Base-by-base conservation (phyloP, 30 jellyfish, hydroid and myxozoan species). In the Chrysaora quinquecirrha region DNA sequence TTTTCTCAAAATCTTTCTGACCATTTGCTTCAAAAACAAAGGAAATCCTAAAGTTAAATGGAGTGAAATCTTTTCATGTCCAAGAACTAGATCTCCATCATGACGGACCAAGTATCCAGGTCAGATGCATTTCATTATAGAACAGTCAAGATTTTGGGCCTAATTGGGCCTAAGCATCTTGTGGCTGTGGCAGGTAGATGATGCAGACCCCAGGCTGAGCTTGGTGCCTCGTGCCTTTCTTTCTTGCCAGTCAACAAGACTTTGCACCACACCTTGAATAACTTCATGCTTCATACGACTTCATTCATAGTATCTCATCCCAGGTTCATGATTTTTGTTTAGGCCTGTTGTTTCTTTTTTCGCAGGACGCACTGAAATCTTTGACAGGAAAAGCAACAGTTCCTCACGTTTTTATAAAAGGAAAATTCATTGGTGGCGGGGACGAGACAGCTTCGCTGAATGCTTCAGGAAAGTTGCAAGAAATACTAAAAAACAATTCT, bases 301-400 rank as follows among this genome's bases (percentile, higher is more conserved):
- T n/a, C n/a, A n/a, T n/a, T n/a, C n/a, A n/a, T n/a, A n/a, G n/a
- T n/a, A n/a, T n/a, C n/a, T n/a, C n/a, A n/a, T n/a, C n/a, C n/a
- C n/a, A n/a, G n/a, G n/a, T n/a, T n/a, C n/a, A n/a, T n/a, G n/a
- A n/a, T n/a, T n/a, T n/a, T n/a, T n/a, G n/a, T n/a, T n/a, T n/a
- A n/a, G n/a, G n/a, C n/a, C n/a, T n/a, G n/a, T n/a, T 38, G 20
- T 22, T 21, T 19, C 49, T 43, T 31, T 43, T 34, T 69, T 46
- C 25, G 1, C 71, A 87, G 96, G 86, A 58, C 49, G 96, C 96
- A 0, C 70, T 87, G 19, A 63, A 47, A 23, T 85, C 81, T 32
- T 31, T 87, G 24, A 76, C 96, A 64, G 96, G 96, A 21, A 76
- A 54, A 76, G 73, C 86, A 1, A 87, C 90, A 25, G 96, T 87